Conservation (phyloP, 2,797 vertebrate genomes). For the Diceros bicornis region DNA sequence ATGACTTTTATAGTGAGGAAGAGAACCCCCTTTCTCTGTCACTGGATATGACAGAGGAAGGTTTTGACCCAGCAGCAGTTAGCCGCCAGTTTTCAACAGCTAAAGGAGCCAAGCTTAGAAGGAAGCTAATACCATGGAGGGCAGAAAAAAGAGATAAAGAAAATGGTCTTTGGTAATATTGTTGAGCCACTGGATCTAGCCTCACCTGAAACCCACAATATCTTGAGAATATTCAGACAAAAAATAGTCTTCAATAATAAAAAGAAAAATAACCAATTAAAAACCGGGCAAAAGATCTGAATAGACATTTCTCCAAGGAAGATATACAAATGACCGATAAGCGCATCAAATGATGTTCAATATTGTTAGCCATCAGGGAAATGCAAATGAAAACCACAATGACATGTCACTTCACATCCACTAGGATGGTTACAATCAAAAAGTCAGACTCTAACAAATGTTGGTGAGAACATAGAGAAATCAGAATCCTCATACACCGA, state of each 20-base stretch:
- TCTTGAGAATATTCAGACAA: neutral
- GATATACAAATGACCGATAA: neutral
- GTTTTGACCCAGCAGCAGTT: neutral
- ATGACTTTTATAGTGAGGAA: neutral
- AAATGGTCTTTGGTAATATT: neutral
- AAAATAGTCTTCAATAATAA: conserved; percentile 33
- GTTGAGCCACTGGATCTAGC: neutral
- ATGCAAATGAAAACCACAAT: neutral
- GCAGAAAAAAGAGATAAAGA: neutral
- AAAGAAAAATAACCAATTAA: neutral
- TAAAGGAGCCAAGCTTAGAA: neutral
- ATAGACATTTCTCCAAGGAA: neutral
- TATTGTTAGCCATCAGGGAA: neutral
- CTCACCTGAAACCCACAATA: neutral
- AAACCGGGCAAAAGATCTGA: neutral
- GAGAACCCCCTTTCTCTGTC: neutral
- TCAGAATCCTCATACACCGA: no score
- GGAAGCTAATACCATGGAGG: neutral
- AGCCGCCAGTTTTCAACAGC: neutral
- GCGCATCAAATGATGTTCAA: neutral
- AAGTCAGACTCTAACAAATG: neutral
- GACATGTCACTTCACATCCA: neutral
- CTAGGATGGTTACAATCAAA: neutral
- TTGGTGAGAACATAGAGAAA: neutral
- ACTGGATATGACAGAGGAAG: neutral